Conservation (phyloP, 2,113 vertebrate genomes). For the Mesoclemmys tuberculata region DNA sequence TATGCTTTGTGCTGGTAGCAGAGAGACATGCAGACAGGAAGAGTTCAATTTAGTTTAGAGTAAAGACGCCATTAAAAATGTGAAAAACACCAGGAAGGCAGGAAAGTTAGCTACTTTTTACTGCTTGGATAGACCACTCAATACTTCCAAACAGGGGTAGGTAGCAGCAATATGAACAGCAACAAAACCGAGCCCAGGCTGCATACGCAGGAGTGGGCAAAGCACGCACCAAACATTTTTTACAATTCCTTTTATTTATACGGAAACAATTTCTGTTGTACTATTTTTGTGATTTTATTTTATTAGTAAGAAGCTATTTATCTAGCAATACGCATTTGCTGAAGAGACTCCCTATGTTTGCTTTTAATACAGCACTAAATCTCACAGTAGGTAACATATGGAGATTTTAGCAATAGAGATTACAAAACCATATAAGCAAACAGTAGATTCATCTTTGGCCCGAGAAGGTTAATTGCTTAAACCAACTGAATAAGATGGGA, state of each 20-base stretch:
- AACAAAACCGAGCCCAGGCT: background rate
- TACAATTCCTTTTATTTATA: background rate
- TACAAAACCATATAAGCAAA: background rate
- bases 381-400: background rate
- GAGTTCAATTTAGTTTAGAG: slow-evolving; percentile 15
- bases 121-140: slow-evolving; percentile 27
- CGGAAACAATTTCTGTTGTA: background rate
- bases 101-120: background rate
- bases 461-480: background rate
- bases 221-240: background rate
- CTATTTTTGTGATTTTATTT: background rate
- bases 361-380: background rate
- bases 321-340: slow-evolving; percentile 13
- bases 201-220: background rate
- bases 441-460: background rate
- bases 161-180: background rate
- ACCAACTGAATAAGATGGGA: background rate
- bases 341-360: background rate
- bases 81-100: background rate
- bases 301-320: background rate
- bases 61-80: slow-evolving; percentile 29
- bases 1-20: background rate
- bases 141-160: background rate
- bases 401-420: background rate
- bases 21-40: background rate